phyloP scores from a whole-genome alignment of 35 echinoderm and acorn worm genomes.

The Ophiothrix spiculata region DNA sequence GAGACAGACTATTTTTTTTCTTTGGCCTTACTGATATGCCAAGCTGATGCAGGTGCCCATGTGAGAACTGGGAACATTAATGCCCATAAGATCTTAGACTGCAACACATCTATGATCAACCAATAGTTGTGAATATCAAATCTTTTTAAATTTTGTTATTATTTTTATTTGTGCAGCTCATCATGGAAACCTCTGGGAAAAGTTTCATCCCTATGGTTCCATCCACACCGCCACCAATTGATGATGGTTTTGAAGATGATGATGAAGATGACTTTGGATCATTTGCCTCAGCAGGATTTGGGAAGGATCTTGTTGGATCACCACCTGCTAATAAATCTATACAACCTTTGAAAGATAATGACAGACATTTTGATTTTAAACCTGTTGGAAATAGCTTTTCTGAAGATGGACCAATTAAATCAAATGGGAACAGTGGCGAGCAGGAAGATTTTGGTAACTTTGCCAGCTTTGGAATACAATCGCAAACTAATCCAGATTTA shows the following conservation, averaged over 20 bases:
- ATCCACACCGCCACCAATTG: constrained; percentile 58
- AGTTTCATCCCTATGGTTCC: constrained; percentile 80
- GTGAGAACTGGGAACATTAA: too few relatives aligned
- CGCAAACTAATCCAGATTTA: not conserved
- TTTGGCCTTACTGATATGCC: too few relatives aligned
- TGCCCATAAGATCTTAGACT: too few relatives aligned
- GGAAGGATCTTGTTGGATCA: not conserved
- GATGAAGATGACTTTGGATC: constrained; percentile 81
- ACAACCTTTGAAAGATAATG: not conserved
- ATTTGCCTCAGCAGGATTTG: constrained; percentile 52
- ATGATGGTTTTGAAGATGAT: constrained; percentile 61
- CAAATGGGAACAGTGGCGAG: not conserved
- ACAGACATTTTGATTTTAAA: not conserved
- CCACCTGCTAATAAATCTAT: not conserved
- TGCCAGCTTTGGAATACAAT: not conserved
- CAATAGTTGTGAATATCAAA: too few relatives aligned
- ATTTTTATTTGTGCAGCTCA: not conserved
- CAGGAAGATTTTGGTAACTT: not conserved
- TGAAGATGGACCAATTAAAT: not conserved
- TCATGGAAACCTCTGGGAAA: constrained; percentile 51
- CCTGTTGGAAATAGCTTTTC: not conserved
- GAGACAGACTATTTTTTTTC: too few relatives aligned
- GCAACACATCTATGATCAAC: too few relatives aligned
- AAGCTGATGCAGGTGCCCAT: too few relatives aligned
- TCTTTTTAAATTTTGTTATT: too few relatives aligned